A percentile compares a stretch with the other conserved stretches of the same genome.
phyloP scores from a whole-genome alignment of 2,888 invertebrate species.

The Metellina segmentata region DNA sequence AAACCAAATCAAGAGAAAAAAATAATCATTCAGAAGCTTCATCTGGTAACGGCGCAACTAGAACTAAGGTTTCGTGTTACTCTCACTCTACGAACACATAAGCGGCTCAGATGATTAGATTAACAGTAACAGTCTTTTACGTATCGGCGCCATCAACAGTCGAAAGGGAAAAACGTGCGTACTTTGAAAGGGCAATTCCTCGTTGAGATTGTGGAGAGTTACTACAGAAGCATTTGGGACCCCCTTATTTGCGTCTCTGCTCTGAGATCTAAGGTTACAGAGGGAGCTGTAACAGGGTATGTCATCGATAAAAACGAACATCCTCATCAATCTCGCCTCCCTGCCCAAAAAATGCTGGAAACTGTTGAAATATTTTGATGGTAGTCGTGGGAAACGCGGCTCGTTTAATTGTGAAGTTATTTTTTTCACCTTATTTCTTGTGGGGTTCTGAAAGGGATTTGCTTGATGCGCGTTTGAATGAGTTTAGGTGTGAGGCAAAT shows the following conservation, averaged over 20 bases:
- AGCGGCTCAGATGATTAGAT: constrained; percentile 41
- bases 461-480: too few relatives aligned
- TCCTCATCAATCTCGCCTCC: too few relatives aligned
- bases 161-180: neutral
- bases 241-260: neutral
- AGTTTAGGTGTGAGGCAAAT: too few relatives aligned
- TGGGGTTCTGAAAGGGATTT: too few relatives aligned
- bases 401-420: too few relatives aligned
- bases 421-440: too few relatives aligned
- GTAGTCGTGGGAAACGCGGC: too few relatives aligned
- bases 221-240: neutral
- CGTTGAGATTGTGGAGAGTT: constrained; percentile 12
- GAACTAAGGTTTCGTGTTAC: constrained; percentile 21
- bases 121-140: constrained; percentile 13
- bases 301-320: neutral
- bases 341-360: too few relatives aligned
- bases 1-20: neutral
- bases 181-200: neutral
- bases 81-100: constrained; percentile 26
- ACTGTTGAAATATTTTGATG: too few relatives aligned
- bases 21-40: neutral
- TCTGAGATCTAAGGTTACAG: neutral
- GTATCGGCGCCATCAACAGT: constrained; percentile 25
- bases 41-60: neutral
- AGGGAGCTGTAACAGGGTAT: neutral